Conservation (phyloP, 2,888 invertebrate genomes). For the Pollenia angustigena region DNA sequence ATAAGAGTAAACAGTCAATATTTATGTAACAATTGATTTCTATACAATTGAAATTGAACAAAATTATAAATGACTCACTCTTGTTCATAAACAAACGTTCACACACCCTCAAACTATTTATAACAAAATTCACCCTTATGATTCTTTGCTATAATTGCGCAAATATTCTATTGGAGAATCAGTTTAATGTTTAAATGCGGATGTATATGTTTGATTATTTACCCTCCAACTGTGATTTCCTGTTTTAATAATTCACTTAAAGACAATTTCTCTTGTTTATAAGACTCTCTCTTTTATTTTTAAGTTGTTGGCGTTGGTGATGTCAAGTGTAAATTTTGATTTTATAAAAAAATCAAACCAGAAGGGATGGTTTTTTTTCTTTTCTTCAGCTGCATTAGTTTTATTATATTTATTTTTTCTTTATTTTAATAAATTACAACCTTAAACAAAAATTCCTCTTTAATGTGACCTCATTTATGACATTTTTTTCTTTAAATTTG, state of each 20-base stretch:
- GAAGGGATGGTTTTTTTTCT: conserved; percentile 39
- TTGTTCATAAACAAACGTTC: neutral
- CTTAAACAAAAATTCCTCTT: conserved; percentile 27
- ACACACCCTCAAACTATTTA: neutral
- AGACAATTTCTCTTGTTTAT: conserved; percentile 46
- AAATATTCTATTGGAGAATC: neutral
- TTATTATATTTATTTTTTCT: neutral
- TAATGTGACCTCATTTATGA: conserved; percentile 68
- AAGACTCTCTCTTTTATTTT: neutral
- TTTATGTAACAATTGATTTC: conserved; percentile 69
- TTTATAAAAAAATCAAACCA: neutral
- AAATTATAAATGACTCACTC: conserved; percentile 66
- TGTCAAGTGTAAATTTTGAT: conserved; percentile 60
- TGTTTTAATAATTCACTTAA: conserved; percentile 39
- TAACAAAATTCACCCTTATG: conserved; percentile 49
- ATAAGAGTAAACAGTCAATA: conserved; percentile 48
- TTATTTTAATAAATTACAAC: neutral
- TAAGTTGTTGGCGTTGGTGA: conserved; percentile 36
- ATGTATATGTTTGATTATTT: conserved; percentile 29
- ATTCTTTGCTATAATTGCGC: neutral
- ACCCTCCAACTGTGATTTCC: conserved; percentile 41
- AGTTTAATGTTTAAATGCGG: neutral
- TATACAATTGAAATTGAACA: conserved; percentile 61
- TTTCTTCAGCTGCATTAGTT: conserved; percentile 9
- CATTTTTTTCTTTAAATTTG: conserved; percentile 32